Evolutionary conservation across 30 jellyfish, hydroid and myxozoan species (phyloP), one percentile per base, ranked within the genome.

Genomic region (Aurelia sp.): DNA sequence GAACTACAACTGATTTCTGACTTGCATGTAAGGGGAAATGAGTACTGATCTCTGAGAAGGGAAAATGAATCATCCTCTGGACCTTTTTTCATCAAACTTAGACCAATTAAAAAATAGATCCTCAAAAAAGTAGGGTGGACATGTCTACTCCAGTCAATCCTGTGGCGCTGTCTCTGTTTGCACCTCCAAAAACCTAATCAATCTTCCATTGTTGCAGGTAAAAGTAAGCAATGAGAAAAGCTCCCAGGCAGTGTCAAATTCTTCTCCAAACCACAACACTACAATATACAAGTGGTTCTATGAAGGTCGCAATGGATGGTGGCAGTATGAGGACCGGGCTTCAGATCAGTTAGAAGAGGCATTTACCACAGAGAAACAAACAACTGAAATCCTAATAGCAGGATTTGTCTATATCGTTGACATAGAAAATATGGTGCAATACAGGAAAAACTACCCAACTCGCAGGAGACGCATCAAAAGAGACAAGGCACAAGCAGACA

Each of bases 221-320:
- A 88, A 88, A 70, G 85, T 79, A 31, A 59, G 27, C 5, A 44
- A 1, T 5, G 55, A 44, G 15, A 44, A 44, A 44, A 44, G 2
- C 55, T 44, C 16, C 15, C 15, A 12, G 9, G 55, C 13, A 9
- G 55, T 44, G 55, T 9, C 15, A 44, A 44, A 8, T 8, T 44
- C 55, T 44, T 44, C 55, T 4, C 55, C 55, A 44, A 44, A 78
- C 16, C 19, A 27, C 20, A 72, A 59, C 79, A 51, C 57, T 12
- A 68, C 48, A 2, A 17, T 40, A 40, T 92, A 76, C 67, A 76
- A 82, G 30, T 95, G 99, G 99, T 95, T 69, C 82, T 95, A 95
- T 79, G 99, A 95, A 84, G 99, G 99, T 5, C 97, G 97, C 24
- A 95, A 95, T 77, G 99, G 99, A 19, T 95, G 99, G 99, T 95